Percentiles rank a stretch among this genome's conserved stretches.
These are phyloP conservation scores for Himalopsyche tibetana DNA, from an alignment of 2,888 invertebrate genomes.

Conservation along the genomic window DNA sequence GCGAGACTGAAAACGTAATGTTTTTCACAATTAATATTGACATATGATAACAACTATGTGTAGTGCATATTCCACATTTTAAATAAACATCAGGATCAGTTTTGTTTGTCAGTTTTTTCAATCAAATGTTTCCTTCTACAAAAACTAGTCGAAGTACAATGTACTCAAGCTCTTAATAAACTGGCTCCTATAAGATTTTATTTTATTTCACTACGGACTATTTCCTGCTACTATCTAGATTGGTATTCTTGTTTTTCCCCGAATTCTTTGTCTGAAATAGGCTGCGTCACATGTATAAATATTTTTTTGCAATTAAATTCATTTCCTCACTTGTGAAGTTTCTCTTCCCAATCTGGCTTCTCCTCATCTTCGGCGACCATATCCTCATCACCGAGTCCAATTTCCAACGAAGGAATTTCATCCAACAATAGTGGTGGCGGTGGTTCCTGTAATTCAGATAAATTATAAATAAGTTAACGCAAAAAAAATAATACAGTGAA, in stretches of 20 bases:
- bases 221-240: too few species aligned
- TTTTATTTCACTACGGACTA: too few species aligned
- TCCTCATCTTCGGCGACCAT: slow-evolving; percentile 64
- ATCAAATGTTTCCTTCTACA: too few species aligned
- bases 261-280: too few species aligned
- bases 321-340: slow-evolving; percentile 66
- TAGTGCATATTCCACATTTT: not conserved
- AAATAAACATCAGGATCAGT: not conserved
- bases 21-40: not conserved
- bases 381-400: slow-evolving; percentile 61
- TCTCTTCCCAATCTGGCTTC: slow-evolving; percentile 66
- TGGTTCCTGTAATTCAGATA: slow-evolving; percentile 55
- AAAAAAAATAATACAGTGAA: not conserved
- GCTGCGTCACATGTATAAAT: too few species aligned
- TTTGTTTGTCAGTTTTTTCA: not conserved
- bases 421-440: slow-evolving; percentile 63
- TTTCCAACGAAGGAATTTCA: slow-evolving; percentile 63
- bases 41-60: too few species aligned
- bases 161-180: too few species aligned
- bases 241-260: too few species aligned
- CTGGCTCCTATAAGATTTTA: too few species aligned
- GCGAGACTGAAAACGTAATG: slow-evolving; percentile 66
- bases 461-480: not conserved
- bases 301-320: too few species aligned
- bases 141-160: not conserved